Conservation (phyloP, 2,888 invertebrate species). For the Andrena dorsata region DNA sequence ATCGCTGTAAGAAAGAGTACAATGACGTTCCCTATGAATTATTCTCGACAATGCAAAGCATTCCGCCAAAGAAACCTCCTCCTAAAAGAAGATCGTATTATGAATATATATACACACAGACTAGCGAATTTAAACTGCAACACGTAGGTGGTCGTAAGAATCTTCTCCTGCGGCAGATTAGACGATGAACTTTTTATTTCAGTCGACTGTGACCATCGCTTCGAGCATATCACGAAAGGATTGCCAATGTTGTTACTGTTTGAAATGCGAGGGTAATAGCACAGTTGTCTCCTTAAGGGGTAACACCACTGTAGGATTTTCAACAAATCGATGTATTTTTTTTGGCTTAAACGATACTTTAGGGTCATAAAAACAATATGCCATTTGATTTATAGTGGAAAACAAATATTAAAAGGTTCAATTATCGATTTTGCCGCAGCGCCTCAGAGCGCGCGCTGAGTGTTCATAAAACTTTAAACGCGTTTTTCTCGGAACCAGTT, state of each 20-base stretch:
- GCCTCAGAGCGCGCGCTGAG: too few species aligned
- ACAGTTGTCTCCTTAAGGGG: not conserved
- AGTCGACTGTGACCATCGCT: conserved; percentile 22
- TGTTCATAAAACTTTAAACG: too few species aligned
- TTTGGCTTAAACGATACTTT: too few species aligned
- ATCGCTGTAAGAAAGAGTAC: conserved; percentile 84
- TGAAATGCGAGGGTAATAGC: conserved; percentile 43
- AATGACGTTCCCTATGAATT: conserved; percentile 21
- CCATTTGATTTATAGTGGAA: too few species aligned
- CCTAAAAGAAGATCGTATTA: conserved; percentile 6
- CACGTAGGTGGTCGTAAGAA: conserved; percentile 16
- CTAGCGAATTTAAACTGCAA: conserved; percentile 1
- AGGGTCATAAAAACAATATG: too few species aligned
- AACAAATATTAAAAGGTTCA: too few species aligned
- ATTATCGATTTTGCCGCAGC: too few species aligned
- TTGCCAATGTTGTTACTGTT: conserved; percentile 54
- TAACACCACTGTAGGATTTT: too few species aligned
- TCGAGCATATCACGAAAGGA: conserved; percentile 14
- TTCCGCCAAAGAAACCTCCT: too few species aligned
- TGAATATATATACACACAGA: conserved; percentile 21
- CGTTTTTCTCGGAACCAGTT: too few species aligned
- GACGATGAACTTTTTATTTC: not conserved
- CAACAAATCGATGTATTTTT: too few species aligned
- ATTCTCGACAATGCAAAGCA: not conserved
- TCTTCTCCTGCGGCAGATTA: not conserved